Percentiles rank a stretch among this genome's conserved stretches.
phyloP scores from a whole-genome alignment of 2,888 invertebrate genomes.

The Pseudococcus viburni region DNA sequence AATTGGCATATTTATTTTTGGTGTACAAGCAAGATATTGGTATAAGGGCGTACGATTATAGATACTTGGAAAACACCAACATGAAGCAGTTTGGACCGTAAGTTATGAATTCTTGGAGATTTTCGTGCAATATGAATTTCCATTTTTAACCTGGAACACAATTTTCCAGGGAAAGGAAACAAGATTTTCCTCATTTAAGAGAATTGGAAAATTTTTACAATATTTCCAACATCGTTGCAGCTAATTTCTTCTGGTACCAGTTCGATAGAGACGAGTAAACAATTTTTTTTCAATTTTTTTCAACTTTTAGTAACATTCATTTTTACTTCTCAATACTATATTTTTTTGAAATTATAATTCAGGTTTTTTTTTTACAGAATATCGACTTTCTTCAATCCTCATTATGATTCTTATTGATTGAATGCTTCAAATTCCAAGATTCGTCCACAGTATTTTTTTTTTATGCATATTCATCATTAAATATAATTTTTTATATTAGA shows the following conservation, averaged over 20 bases:
- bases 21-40: neutral
- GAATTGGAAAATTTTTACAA: constrained; percentile 24
- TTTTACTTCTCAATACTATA: no score
- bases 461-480: neutral
- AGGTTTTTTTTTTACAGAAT: neutral
- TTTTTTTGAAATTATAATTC: neutral
- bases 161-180: neutral
- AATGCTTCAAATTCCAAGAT: neutral
- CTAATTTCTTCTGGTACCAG: constrained; percentile 10
- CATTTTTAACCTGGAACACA: neutral
- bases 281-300: neutral
- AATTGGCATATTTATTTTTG: constrained; percentile 26
- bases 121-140: neutral
- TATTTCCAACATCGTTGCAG: neutral
- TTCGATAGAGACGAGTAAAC: neutral
- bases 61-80: neutral
- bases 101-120: neutral
- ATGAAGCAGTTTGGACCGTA: constrained; percentile 32
- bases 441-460: neutral
- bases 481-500: neutral
- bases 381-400: neutral
- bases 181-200: neutral
- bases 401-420: neutral
- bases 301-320: neutral
- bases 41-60: neutral